These are phyloP conservation scores for Calephelis virginiensis DNA, from an alignment of 1,140 invertebrate genomes.

Conservation along the genomic window DNA sequence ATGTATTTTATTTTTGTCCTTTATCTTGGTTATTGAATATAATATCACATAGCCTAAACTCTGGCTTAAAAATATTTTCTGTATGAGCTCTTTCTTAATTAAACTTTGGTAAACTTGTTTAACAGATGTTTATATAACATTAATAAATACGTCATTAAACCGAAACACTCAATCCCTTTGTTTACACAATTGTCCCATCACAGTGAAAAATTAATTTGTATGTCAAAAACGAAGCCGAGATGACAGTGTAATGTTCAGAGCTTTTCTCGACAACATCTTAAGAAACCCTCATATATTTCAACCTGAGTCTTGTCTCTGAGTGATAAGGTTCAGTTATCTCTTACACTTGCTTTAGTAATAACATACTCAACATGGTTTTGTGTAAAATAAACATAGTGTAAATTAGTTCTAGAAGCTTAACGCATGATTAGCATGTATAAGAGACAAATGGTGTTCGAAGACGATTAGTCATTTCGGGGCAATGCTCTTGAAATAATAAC, in stretches of 20 bases:
- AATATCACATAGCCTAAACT: too few relatives aligned
- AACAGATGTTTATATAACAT: background rate
- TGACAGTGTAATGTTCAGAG: slow-evolving; percentile 45
- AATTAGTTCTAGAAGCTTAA: slow-evolving; percentile 64
- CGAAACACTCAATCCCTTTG: slow-evolving; percentile 32
- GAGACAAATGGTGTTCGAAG: slow-evolving; percentile 50
- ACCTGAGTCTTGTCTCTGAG: slow-evolving; percentile 2
- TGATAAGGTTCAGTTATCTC: slow-evolving; percentile 27
- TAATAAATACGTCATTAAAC: slow-evolving; percentile 13
- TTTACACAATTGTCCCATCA: slow-evolving; percentile 57
- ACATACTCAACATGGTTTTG: slow-evolving; percentile 35
- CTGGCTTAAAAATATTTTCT: too few relatives aligned
- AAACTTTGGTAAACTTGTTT: too few relatives aligned
- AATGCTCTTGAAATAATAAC: slow-evolving; percentile 70
- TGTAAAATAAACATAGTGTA: slow-evolving; percentile 71
- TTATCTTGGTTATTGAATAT: too few relatives aligned
- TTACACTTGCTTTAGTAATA: slow-evolving; percentile 7
- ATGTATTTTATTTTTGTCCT: too few relatives aligned
- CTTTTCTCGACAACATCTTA: slow-evolving; percentile 3
- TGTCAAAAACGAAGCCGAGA: slow-evolving; percentile 55
- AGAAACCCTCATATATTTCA: background rate
- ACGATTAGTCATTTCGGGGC: slow-evolving; percentile 71
- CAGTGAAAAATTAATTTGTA: slow-evolving; percentile 70
- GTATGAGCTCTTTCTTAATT: too few relatives aligned
- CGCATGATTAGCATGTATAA: slow-evolving; percentile 69